Percentiles rank a stretch among this genome's conserved stretches.
phyloP scores from a whole-genome alignment of 2,797 vertebrate genomes.

The Fistularia tabacaria region DNA sequence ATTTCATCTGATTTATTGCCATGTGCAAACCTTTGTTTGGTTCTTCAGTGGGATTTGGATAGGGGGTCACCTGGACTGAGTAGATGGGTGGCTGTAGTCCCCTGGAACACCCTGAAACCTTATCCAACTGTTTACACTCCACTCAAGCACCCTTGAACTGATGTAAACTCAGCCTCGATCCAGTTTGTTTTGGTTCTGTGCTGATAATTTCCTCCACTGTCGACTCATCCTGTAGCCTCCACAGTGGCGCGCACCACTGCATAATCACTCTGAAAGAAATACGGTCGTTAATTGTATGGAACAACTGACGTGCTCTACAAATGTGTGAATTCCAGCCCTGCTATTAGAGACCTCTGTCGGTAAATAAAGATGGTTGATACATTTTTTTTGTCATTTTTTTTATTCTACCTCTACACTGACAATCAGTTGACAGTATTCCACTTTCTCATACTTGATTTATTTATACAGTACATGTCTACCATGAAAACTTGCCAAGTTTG shows the following conservation, averaged over 20 bases:
- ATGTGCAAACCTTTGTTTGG: conserved; percentile 39
- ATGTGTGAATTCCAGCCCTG: conserved; percentile 83
- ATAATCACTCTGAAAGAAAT: conserved; percentile 82
- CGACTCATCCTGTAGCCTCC: conserved; percentile 62
- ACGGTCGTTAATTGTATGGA: conserved; percentile 72
- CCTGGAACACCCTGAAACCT: conserved; percentile 18
- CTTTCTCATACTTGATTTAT: too few species aligned
- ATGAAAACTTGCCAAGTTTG: too few species aligned
- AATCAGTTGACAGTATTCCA: too few species aligned
- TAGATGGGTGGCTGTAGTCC: conserved; percentile 28
- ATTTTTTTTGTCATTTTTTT: conserved; percentile 63
- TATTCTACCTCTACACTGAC: not conserved
- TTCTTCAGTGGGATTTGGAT: conserved; percentile 26
- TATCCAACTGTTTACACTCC: conserved; percentile 59
- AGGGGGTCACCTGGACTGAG: conserved; percentile 32
- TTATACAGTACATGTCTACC: too few species aligned
- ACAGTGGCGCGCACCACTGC: conserved; percentile 71
- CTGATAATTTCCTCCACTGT: conserved; percentile 53
- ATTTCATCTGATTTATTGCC: conserved; percentile 45
- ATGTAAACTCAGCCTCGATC: conserved; percentile 47
- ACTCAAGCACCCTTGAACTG: conserved; percentile 52
- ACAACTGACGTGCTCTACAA: conserved; percentile 68
- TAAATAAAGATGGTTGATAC: conserved; percentile 83
- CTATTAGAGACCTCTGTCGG: conserved; percentile 80
- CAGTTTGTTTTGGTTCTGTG: conserved; percentile 54